phyloP scores from a whole-genome alignment of 1,140 invertebrate genomes.

The honey bee (Apis mellifera) region Amel_HAv3.1 CM009942.2:5802001-5802500 shows the following conservation, averaged over 20 bases:
- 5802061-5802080: neutral
- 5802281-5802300: conserved; percentile 40
- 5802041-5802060: too few relatives aligned
- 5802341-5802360: neutral
- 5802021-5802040: neutral
- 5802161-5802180: conserved; percentile 22
- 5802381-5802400: neutral
- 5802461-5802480: neutral
- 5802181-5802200: conserved; percentile 34
- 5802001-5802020: neutral
- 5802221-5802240: conserved; percentile 33
- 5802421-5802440: neutral
- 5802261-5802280: conserved; percentile 37
- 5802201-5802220: neutral
- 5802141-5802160: neutral
- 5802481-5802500: neutral
- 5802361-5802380: neutral
- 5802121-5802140: conserved; percentile 29
- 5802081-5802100: neutral
- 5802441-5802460: neutral
- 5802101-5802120: neutral
- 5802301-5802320: conserved; percentile 41
- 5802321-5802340: neutral
- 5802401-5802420: neutral
- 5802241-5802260: conserved; percentile 38